A percentile compares a stretch with the other conserved stretches of the same genome.
Conservation (phyloP, 2,797 vertebrate genomes). For the Clamator glandarius region DNA sequence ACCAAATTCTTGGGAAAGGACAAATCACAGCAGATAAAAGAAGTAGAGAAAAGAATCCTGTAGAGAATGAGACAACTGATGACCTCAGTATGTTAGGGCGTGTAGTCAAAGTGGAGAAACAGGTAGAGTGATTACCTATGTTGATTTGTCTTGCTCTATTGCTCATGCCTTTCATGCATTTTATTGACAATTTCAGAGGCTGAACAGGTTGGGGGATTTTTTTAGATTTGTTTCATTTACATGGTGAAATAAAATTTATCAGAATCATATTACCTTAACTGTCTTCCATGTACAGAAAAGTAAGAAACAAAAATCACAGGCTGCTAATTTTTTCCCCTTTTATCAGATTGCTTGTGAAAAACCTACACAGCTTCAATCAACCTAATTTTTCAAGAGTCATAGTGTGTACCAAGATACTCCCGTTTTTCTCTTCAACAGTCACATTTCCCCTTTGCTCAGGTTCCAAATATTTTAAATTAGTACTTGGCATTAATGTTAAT, state of each 20-base stretch:
- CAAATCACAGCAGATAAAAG: constrained; percentile 95
- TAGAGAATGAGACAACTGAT: constrained; percentile 89
- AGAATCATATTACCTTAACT: not conserved
- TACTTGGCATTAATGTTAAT: not conserved
- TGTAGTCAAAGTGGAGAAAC: constrained; percentile 96
- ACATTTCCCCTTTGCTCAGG: not conserved
- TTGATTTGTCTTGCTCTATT: not conserved
- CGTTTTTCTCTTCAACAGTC: not conserved
- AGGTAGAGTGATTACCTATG: constrained; percentile 79
- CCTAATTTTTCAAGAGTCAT: not conserved
- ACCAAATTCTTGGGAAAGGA: constrained; percentile 97
- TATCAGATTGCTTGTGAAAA: not conserved
- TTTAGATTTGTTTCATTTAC: not conserved
- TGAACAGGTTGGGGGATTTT: not conserved
- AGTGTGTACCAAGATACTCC: not conserved
- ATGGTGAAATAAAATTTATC: not conserved
- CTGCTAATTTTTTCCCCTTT: not conserved
- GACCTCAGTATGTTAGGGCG: constrained; percentile 97
- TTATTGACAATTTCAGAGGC: not conserved
- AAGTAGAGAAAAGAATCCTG: constrained; percentile 90
- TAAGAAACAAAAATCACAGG: not conserved
- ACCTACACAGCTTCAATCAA: not conserved
- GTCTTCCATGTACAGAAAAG: not conserved
- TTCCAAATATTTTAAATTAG: not conserved
- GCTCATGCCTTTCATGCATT: not conserved